phyloP scores from a whole-genome alignment of 2,888 invertebrate genomes.

The Cyclophora punctaria region DNA sequence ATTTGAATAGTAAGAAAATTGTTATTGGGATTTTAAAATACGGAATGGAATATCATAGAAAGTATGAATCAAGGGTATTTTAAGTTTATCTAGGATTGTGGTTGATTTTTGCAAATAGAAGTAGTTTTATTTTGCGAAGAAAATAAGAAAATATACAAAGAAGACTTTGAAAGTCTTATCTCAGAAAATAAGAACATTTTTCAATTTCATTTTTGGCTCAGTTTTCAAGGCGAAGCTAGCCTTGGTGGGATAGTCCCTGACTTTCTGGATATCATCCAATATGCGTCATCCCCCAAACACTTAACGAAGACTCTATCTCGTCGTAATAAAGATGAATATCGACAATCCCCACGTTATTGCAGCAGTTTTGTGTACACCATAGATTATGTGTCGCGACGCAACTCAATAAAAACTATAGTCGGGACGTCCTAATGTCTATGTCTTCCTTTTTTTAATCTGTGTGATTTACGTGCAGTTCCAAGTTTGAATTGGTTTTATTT shows the following conservation, averaged over 20 bases:
- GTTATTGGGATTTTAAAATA: too few relatives aligned
- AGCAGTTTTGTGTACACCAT: slow-evolving; percentile 4
- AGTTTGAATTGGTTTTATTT: background rate
- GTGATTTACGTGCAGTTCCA: too few relatives aligned
- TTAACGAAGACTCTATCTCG: background rate
- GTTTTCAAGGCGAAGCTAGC: slow-evolving; percentile 39
- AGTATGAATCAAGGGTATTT: too few relatives aligned
- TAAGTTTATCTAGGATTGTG: too few relatives aligned
- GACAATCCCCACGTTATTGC: slow-evolving; percentile 1
- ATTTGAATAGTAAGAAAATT: too few relatives aligned
- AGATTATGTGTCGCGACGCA: slow-evolving; percentile 27
- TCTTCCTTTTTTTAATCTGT: slow-evolving; percentile 21
- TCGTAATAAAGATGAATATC: slow-evolving; percentile 9
- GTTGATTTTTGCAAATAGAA: too few relatives aligned
- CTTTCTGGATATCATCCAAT: slow-evolving; percentile 42
- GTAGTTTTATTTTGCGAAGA: too few relatives aligned
- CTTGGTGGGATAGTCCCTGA: slow-evolving; percentile 30
- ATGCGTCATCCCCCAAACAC: slow-evolving; percentile 23
- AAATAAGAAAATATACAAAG: too few relatives aligned
- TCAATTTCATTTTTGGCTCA: slow-evolving; percentile 9
- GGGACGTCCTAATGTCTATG: slow-evolving; percentile 14
- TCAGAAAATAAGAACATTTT: background rate
- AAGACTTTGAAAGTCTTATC: too few relatives aligned
- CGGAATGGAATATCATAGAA: too few relatives aligned
- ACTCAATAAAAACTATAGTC: slow-evolving; percentile 30